Evolutionary conservation across 2,888 invertebrate genomes (phyloP), one percentile per base, ranked within the genome.

Genomic region (Amiota communis): DNA sequence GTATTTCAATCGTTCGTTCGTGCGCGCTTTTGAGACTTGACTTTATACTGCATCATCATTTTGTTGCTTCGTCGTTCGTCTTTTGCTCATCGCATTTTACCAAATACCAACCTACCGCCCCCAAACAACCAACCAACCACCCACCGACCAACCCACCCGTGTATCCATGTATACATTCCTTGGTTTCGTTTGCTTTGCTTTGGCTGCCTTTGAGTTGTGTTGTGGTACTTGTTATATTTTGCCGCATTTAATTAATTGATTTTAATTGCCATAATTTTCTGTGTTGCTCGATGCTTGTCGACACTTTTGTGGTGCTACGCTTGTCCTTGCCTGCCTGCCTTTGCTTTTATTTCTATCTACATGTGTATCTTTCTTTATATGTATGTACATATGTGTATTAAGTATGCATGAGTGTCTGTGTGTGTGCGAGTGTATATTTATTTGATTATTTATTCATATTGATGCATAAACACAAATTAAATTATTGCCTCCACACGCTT

Each of bases 221-320:
- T 56, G 48, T 71, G 51, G 65, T 67, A 64, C 64, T 72, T 69
- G 71, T 74, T 71, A 65, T 65, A 65, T 65, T 65, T 76, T 78
- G 82, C 81, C 82, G 86, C 83, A 85, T 85, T 85, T 86, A 86
- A 85, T 85, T 85, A 85, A 86, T 85, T 86, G 86, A 85, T 85
- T 86, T 85, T 85, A 85, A 85, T 86, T 85, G 86, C 85, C 85
- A 83, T 85, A 85, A 85, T 85, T 85, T 65, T 85, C 85, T 86
- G 84, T 84, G 84, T 84, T 83, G 81, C 83, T 83, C 47, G 64
- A 15, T n/a, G 64, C 64, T 65, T 65, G 64, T 65, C 64, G 36
- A 65, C 64, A 65, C 64, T 65, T 65, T 65, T 65, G 64, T 36
- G 36, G 36, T 36, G 36, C 36, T 36, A 6, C 36, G 53, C 64